Percentiles rank a stretch among this genome's conserved stretches.
Evolutionary conservation across 2,113 vertebrate species (phyloP).

Genomic region (Silurus asotus): DNA sequence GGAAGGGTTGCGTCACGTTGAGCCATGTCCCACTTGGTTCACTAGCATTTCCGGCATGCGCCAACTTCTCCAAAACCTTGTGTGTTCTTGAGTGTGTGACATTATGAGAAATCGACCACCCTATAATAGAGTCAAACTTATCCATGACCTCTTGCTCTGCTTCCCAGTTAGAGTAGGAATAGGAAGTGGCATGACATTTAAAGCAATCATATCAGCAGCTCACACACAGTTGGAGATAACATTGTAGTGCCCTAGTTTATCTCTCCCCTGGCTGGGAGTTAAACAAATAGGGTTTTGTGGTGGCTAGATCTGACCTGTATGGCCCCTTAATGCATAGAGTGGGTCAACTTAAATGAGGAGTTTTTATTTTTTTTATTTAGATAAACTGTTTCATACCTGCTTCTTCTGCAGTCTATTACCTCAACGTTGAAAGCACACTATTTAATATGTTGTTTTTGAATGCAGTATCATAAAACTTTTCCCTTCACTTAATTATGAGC

Average conservation of each 20-base stretch:
- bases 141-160: conserved; percentile 5
- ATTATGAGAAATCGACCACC: conserved; percentile 9
- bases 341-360: neutral
- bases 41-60: conserved; percentile 29
- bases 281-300: conserved; percentile 16
- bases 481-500: too few species aligned
- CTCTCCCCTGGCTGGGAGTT: neutral
- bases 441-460: too few species aligned
- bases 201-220: conserved; percentile 24
- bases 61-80: neutral
- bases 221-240: conserved; percentile 25
- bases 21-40: neutral
- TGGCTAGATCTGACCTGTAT: conserved; percentile 10
- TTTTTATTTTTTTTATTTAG: neutral
- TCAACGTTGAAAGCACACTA: too few species aligned
- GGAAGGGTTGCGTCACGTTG: neutral
- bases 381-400: neutral
- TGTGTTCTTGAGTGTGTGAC: conserved; percentile 21
- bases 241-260: neutral
- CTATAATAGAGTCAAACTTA: neutral
- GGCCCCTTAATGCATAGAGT: neutral
- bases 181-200: conserved; percentile 40
- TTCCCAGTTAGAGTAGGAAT: neutral
- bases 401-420: too few species aligned
- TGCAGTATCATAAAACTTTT: too few species aligned